Evolutionary conservation across 2,113 vertebrate species (phyloP).

Genomic region (Brachyistius frenatus): DNA sequence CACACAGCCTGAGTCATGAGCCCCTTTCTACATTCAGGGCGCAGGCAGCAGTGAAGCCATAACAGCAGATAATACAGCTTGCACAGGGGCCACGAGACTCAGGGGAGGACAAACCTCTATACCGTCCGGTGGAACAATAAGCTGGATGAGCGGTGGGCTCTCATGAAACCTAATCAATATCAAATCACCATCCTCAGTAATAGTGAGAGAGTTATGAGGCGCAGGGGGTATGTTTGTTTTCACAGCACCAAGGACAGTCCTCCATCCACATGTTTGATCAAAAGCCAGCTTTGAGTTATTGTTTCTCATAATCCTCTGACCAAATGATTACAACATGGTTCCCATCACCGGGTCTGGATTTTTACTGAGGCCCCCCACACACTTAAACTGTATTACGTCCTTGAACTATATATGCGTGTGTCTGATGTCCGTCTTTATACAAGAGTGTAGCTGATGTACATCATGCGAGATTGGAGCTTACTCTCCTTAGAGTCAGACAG

Average conservation of each 20-base stretch:
- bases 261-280: conserved; percentile 63
- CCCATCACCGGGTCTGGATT: conserved; percentile 44
- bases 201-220: conserved; percentile 82
- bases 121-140: conserved; percentile 74
- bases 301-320: conserved; percentile 77
- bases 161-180: conserved; percentile 85
- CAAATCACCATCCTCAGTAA: conserved; percentile 79
- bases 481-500: conserved; percentile 7
- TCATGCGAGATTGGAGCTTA: background rate
- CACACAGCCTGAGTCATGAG: conserved; percentile 67
- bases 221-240: conserved; percentile 77
- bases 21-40: conserved; percentile 69
- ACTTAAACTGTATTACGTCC: conserved; percentile 1
- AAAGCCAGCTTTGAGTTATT: conserved; percentile 76
- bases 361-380: conserved; percentile 23
- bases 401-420: conserved; percentile 16
- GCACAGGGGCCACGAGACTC: conserved; percentile 68
- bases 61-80: conserved; percentile 69
- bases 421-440: conserved; percentile 33
- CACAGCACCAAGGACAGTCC: conserved; percentile 68
- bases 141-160: conserved; percentile 65
- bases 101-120: conserved; percentile 65
- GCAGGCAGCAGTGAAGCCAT: conserved; percentile 60
- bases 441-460: background rate
- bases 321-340: conserved; percentile 65